Conservation (phyloP, 2,888 invertebrate genomes). For the Strigamia crassipes region DNA sequence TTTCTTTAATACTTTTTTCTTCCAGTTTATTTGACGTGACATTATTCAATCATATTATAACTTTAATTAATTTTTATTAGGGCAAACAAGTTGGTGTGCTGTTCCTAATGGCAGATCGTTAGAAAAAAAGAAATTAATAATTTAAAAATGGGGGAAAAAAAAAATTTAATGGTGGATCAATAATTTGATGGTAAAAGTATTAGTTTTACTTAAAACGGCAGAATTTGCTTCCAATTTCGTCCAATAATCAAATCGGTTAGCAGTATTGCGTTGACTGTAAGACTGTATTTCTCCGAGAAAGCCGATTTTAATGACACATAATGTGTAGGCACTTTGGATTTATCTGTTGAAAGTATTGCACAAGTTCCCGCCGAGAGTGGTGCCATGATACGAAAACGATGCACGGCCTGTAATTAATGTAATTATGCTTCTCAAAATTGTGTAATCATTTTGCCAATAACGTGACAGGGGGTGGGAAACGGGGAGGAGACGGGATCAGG, state of each 20-base stretch:
- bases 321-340: background rate
- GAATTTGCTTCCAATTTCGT: no score
- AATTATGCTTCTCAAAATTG: slow-evolving; percentile 36
- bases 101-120: background rate
- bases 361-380: background rate
- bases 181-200: no score
- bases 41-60: slow-evolving; percentile 10
- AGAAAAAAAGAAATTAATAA: background rate
- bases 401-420: slow-evolving; percentile 28
- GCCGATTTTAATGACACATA: background rate
- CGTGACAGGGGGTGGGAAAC: slow-evolving; percentile 10
- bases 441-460: slow-evolving; percentile 42
- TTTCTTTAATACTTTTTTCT: background rate
- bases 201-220: no score
- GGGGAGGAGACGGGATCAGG: slow-evolving; percentile 2
- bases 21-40: background rate
- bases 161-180: background rate
- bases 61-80: slow-evolving; percentile 2
- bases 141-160: background rate
- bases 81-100: background rate
- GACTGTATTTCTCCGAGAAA: background rate
- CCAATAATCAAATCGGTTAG: no score
- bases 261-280: no score
- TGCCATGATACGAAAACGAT: slow-evolving; percentile 24
- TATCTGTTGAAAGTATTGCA: background rate